phyloP scores from a whole-genome alignment of 2,113 vertebrate species.

The Hemicordylus capensis region DNA sequence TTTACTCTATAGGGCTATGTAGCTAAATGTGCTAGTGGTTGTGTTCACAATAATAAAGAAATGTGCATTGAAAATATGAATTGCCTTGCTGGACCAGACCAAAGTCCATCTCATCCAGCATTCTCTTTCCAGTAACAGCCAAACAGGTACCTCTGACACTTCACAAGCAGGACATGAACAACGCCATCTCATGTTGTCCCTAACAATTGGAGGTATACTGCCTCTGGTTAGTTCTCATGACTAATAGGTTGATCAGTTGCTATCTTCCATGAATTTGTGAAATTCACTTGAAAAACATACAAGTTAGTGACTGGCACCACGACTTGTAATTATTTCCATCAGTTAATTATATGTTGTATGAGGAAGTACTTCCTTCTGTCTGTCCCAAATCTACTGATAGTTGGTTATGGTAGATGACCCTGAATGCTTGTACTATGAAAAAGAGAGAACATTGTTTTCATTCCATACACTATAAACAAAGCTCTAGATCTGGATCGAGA shows the following conservation, averaged over 20 bases:
- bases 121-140: background rate
- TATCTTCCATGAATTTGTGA: background rate
- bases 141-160: background rate
- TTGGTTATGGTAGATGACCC: background rate
- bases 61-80: conserved; percentile 38
- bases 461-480: background rate
- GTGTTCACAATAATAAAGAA: conserved; percentile 49
- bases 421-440: background rate
- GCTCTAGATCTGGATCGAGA: background rate
- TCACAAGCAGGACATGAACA: background rate
- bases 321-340: background rate
- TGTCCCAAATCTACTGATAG: too few species aligned
- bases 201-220: background rate
- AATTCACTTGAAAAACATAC: background rate
- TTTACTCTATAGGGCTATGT: background rate
- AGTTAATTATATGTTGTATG: background rate
- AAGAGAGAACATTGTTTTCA: background rate
- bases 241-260: background rate
- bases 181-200: background rate
- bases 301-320: background rate
- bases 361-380: background rate
- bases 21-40: conserved; percentile 26
- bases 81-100: background rate
- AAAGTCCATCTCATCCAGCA: too few species aligned
- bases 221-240: too few species aligned